Evolutionary conservation across 2,888 invertebrate genomes (phyloP).

Genomic region (Lithophane ornitopus): DNA sequence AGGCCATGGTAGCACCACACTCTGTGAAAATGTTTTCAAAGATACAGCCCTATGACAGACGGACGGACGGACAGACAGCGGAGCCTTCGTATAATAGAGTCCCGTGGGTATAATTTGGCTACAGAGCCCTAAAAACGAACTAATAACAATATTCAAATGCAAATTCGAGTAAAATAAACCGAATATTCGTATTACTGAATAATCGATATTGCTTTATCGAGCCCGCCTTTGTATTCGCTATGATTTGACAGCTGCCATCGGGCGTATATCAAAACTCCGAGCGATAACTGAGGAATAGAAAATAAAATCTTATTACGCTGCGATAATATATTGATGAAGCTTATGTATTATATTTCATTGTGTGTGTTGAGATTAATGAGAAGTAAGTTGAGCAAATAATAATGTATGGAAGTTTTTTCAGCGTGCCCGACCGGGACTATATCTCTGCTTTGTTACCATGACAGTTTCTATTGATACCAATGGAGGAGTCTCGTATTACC

Average conservation of each 20-base stretch:
- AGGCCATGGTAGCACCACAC: neutral
- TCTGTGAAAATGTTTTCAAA: neutral
- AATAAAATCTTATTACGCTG: constrained; percentile 53
- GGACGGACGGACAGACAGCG: too few species aligned
- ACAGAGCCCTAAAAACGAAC: constrained; percentile 7
- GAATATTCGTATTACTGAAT: constrained; percentile 59
- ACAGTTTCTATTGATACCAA: neutral
- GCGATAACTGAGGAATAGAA: constrained; percentile 43
- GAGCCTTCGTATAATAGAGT: neutral
- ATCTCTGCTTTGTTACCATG: neutral
- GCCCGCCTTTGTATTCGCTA: constrained; percentile 48
- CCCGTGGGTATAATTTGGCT: too few species aligned
- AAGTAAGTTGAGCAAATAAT: constrained; percentile 16
- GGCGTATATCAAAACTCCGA: constrained; percentile 55
- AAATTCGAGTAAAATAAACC: constrained; percentile 56
- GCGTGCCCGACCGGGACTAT: neutral
- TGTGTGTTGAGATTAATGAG: constrained; percentile 29
- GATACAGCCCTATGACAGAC: neutral
- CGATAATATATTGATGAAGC: constrained; percentile 33
- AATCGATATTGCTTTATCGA: constrained; percentile 55
- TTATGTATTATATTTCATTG: constrained; percentile 33
- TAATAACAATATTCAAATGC: constrained; percentile 41
- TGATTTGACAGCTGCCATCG: constrained; percentile 65
- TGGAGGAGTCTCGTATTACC: neutral
- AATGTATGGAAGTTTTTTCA: neutral